These are phyloP conservation scores for Lochmaea capreae DNA, from an alignment of 2,888 invertebrate genomes.

Conservation along the genomic window DNA sequence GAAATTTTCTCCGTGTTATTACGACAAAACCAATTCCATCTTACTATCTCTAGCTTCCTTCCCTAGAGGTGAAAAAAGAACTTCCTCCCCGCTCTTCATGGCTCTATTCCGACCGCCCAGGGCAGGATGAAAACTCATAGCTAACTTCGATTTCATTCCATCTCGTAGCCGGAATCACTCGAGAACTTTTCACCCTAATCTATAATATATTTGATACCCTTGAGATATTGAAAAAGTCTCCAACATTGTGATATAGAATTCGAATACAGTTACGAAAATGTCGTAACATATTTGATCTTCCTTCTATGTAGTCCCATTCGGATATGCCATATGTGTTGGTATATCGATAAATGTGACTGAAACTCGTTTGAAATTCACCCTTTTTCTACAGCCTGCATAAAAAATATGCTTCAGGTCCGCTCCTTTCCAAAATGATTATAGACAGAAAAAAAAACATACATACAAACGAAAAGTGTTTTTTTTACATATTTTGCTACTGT, in stretches of 20 bases:
- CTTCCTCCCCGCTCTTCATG: constrained; percentile 3
- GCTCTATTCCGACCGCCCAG: constrained; percentile 41
- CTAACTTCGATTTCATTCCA: constrained; percentile 50
- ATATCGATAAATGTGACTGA: constrained; percentile 21
- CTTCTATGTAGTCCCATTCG: constrained; percentile 31
- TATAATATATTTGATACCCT: constrained; percentile 57
- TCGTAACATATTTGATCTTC: constrained; percentile 48
- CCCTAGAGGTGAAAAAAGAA: constrained; percentile 18
- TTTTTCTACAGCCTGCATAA: constrained; percentile 10
- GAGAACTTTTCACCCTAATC: constrained; percentile 54
- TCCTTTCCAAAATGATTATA: background rate
- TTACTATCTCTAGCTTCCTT: constrained; percentile 31
- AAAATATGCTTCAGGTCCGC: constrained; percentile 6
- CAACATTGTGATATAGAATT: constrained; percentile 48
- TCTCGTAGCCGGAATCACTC: constrained; percentile 54
- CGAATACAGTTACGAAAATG: constrained; percentile 49
- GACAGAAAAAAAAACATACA: no score
- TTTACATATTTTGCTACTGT: no score
- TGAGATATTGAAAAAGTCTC: constrained; percentile 56
- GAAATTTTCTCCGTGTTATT: constrained; percentile 28
- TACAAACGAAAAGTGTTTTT: no score
- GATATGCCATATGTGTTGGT: constrained; percentile 25
- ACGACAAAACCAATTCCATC: constrained; percentile 30
- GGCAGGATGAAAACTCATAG: constrained; percentile 46
- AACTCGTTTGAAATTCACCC: constrained; percentile 15